These are phyloP conservation scores for Nycteola revayana DNA, from an alignment of 2,888 invertebrate species.

Conservation along the genomic window DNA sequence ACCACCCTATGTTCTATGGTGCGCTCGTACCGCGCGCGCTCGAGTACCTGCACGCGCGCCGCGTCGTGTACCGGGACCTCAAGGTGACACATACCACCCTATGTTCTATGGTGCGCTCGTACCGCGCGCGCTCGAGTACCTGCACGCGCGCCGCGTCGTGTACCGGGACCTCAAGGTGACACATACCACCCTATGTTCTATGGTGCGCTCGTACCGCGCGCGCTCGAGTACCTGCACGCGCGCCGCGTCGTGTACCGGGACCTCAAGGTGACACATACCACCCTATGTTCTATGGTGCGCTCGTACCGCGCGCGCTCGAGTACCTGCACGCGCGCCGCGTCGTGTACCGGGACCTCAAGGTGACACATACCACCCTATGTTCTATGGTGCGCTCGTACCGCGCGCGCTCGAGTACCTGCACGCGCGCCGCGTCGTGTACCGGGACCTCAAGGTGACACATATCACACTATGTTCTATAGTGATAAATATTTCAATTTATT, in stretches of 20 bases:
- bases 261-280: too few relatives aligned
- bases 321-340: constrained; percentile 96
- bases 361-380: too few relatives aligned
- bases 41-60: constrained; percentile 95
- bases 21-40: constrained; percentile 94
- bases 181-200: too few relatives aligned
- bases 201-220: constrained; percentile 96
- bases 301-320: constrained; percentile 96
- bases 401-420: constrained; percentile 98
- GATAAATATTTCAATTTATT: too few relatives aligned
- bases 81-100: too few relatives aligned
- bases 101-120: constrained; percentile 93
- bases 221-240: constrained; percentile 97
- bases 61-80: constrained; percentile 95
- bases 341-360: constrained; percentile 97
- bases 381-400: constrained; percentile 95
- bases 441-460: too few relatives aligned
- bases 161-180: constrained; percentile 90
- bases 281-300: too few relatives aligned
- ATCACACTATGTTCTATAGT: too few relatives aligned
- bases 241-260: constrained; percentile 96
- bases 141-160: constrained; percentile 96
- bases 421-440: constrained; percentile 94
- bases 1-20: too few relatives aligned
- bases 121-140: constrained; percentile 95